Evolutionary conservation across 1,140 invertebrate genomes (phyloP), one percentile per base, ranked within the genome.

Genomic region (Carposina sasakii): DNA sequence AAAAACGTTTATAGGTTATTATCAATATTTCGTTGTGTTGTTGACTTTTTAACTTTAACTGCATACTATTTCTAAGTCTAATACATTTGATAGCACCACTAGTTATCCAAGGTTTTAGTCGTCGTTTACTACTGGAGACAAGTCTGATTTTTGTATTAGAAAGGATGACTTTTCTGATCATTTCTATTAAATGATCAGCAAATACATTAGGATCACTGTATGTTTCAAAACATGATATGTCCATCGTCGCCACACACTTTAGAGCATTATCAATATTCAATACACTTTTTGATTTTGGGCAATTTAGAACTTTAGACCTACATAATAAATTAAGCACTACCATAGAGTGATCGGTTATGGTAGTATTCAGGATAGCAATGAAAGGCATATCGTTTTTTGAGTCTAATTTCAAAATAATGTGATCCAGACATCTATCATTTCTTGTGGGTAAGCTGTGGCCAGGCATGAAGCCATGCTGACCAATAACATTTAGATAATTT

Each of bases 31-130:
- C 8, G 17, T 37, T 37, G 13, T 17, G 17, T 19, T 15, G 15
- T 2, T 37, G 15, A 37, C 2, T 20, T 37, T 19, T 37, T 17
- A 37, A 19, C 20, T 37, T 37, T 13, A 37, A 8, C 2, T 37
- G 13, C 34, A 37, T 37, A 5, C 20, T 37, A 37, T 37, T 13
- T 19, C 34, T 8, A 5, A 37, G 34, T 19, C 15, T 4, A 5
- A 24, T 22, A 41, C 39, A 22, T 5, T n/a, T 20, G 4, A 24
- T 5, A 12, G 15, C 15, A 8, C 39, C 39, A 4, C 2, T 2
- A 15, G 20, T 41, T 5, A 37, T 37, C 34, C 34, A 61, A 3
- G 53, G 58, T 40, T 60, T 48, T 6, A 56, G 3, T 13, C 23
- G 47, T 4, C 44, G 21, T 33, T 31, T 50, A 37, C n/a, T 43